Evolutionary conservation across 2,113 vertebrate genomes (phyloP).

Genomic region (Sander lucioperca): DNA sequence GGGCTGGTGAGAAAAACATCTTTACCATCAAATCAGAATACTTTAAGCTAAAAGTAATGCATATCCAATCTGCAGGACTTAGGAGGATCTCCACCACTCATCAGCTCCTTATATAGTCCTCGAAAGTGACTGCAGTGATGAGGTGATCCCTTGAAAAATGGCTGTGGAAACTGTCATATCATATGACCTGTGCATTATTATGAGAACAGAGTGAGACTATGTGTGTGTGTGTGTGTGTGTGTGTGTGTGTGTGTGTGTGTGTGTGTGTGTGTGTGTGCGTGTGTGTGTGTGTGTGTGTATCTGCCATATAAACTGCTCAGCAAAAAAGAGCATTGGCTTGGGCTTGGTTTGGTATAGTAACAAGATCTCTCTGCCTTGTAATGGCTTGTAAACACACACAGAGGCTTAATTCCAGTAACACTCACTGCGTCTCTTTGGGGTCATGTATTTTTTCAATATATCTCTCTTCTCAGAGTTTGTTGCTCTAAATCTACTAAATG

Average conservation of each 20-base stretch:
- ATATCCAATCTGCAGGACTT: background rate
- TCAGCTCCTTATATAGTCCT: slow-evolving; percentile 26
- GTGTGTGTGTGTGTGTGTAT: slow-evolving; percentile 3
- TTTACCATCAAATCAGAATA: background rate
- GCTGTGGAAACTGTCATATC: background rate
- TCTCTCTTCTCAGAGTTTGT: too few species aligned
- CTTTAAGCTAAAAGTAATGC: background rate
- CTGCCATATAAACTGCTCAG: slow-evolving; percentile 42
- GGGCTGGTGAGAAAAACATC: slow-evolving; percentile 51
- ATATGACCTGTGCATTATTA: background rate
- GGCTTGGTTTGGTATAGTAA: slow-evolving; percentile 29
- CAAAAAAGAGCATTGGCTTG: slow-evolving; percentile 47
- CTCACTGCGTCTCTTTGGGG: too few species aligned
- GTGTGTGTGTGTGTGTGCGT: slow-evolving; percentile 5
- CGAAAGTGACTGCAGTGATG: background rate
- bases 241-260: slow-evolving; percentile 6
- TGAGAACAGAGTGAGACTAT: background rate
- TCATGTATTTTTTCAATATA: too few species aligned
- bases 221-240: background rate
- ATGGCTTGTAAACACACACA: background rate
- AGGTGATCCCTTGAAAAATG: background rate
- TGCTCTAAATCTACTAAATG: too few species aligned
- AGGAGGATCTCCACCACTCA: background rate
- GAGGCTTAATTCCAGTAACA: too few species aligned
- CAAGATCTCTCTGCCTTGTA: slow-evolving; percentile 45